Evolutionary conservation across 1,140 invertebrate species (phyloP).

Genomic region (Holotrichia oblita): DNA sequence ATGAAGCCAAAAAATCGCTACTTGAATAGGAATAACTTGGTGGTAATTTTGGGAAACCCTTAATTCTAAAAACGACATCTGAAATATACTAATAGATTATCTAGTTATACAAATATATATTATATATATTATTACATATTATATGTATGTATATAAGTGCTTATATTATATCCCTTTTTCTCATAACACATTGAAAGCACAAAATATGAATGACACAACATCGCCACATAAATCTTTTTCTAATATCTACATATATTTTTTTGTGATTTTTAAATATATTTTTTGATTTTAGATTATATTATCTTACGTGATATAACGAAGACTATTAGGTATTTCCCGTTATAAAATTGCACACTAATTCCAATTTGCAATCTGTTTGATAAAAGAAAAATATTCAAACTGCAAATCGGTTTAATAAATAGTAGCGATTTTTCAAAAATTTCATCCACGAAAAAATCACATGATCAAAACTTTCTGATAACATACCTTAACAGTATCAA

Average conservation of each 20-base stretch:
- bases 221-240: background rate
- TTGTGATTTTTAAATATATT: constrained; percentile 14
- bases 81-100: constrained; percentile 39
- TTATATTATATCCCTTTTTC: background rate
- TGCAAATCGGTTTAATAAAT: background rate
- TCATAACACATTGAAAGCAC: background rate
- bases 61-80: constrained; percentile 9
- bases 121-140: constrained; percentile 41
- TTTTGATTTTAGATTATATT: background rate
- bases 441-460: background rate
- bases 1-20: constrained; percentile 23
- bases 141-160: background rate
- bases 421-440: background rate
- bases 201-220: constrained; percentile 9
- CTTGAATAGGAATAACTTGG: background rate
- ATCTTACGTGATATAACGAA: background rate
- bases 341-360: background rate
- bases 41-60: constrained; percentile 22
- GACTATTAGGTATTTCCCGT: background rate
- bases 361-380: background rate
- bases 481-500: constrained; percentile 10
- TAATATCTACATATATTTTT: constrained; percentile 12
- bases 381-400: background rate
- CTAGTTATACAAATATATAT: constrained; percentile 49
- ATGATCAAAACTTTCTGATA: background rate